These are phyloP conservation scores for Limnodromus scolopaceus DNA, from an alignment of 2,797 vertebrate genomes.

Conservation along the genomic window DNA sequence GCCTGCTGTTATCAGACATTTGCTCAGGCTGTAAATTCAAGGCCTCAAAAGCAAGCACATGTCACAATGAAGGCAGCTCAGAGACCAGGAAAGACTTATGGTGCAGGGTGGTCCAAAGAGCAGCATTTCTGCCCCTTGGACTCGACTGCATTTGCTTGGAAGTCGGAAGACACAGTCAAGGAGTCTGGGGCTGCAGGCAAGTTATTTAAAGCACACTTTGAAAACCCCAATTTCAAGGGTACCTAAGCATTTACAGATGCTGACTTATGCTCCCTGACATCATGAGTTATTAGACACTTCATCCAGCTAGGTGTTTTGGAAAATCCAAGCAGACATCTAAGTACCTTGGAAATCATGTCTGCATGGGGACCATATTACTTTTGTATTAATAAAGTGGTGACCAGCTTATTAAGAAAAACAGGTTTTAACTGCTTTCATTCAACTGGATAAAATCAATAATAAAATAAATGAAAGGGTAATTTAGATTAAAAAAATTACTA, in stretches of 20 bases:
- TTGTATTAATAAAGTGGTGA: neutral
- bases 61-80: fast-evolving
- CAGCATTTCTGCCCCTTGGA: neutral
- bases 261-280: constrained; percentile 8
- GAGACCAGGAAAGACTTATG: neutral
- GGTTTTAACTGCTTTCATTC: neutral
- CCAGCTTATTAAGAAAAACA: neutral
- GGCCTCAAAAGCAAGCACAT: neutral
- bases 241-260: constrained; percentile 25
- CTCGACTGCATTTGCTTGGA: neutral
- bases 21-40: neutral
- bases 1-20: neutral
- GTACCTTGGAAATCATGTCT: neutral
- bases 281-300: constrained; percentile 6
- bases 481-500: neutral
- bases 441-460: neutral
- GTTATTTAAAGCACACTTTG: neutral
- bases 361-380: neutral
- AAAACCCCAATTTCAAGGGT: neutral
- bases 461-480: neutral
- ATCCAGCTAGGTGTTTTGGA: neutral
- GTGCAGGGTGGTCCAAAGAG: neutral
- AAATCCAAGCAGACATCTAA: neutral
- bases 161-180: neutral
- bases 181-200: neutral